phyloP scores from a whole-genome alignment of 2,113 vertebrate genomes.

The Corythornis cristatus region DNA sequence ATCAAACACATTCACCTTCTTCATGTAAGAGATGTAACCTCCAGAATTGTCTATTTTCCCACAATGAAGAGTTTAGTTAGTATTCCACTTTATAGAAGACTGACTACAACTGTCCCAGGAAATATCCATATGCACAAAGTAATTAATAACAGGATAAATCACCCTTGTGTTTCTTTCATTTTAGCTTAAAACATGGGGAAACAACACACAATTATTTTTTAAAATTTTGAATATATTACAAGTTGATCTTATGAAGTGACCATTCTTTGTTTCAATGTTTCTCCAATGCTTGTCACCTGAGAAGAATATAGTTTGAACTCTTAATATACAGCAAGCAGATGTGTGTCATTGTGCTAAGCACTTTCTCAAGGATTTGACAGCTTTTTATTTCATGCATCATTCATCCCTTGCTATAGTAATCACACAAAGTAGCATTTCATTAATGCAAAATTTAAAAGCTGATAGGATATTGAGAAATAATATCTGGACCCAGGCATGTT shows the following conservation, averaged over 20 bases:
- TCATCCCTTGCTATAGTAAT: background rate
- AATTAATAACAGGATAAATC: background rate
- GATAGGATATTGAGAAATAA: background rate
- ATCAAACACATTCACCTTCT: background rate
- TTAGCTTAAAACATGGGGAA: background rate
- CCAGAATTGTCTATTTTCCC: background rate
- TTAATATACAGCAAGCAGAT: background rate
- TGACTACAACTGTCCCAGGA: background rate
- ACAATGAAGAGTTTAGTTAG: background rate
- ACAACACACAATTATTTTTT: background rate
- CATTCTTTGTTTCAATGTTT: background rate
- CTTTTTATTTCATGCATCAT: slow-evolving; percentile 3
- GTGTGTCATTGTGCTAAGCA: background rate
- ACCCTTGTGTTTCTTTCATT: background rate
- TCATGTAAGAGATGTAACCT: background rate
- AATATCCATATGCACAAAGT: background rate
- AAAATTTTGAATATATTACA: background rate
- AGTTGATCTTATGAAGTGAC: background rate
- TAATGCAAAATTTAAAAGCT: slow-evolving; percentile 13
- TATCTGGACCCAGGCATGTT: background rate
- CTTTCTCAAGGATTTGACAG: background rate
- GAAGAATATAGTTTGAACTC: background rate
- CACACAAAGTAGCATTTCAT: slow-evolving; percentile 17
- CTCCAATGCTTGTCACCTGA: background rate
- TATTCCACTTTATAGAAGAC: background rate